Base-by-base conservation (phyloP, 2,888 invertebrate genomes). In the Conus canariensis region DNA sequence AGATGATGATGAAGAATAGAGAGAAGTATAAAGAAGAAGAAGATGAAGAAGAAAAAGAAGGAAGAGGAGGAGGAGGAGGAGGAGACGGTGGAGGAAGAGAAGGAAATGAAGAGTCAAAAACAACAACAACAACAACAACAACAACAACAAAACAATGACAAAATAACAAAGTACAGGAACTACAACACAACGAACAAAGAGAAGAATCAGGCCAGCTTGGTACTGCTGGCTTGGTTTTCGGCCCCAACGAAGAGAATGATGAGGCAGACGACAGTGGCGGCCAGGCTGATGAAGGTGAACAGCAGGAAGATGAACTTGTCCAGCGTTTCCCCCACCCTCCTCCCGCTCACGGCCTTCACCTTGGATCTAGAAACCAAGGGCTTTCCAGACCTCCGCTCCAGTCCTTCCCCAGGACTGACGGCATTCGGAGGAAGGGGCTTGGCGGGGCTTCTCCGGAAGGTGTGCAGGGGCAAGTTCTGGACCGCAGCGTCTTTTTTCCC, bases 281-380 rank as follows among this genome's bases (percentile, higher is more conserved):
- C 25, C 67, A 88, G 14, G 59, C 25, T 88, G 93, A 93, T 45
- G 91, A 92, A 30, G 93, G 93, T 30, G 93, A 93, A 14, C 93
- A 94, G 58, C 93, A 93, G 91, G 93, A 93, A 59, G 91, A 93
- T 19, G 93, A 93, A 67, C 88, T 93, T 88, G 91, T 92, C 88
- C 90, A 93, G 56, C 92, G 88, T 88, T 25, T 90, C 58, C 9
- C 87, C 88, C 70, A 74, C 88, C 16, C 19, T 56, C 59, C 30
- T 19, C 30, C 88, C 80, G 25, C 80, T 83, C 87, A 90, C 82
- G 22, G 60, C 60, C 9, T 10, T 60, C 22, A 25, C 82, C 60
- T 83, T 74, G 14, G 67, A 70, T 12, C 58, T 45, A 14, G 67
- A 74, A 64, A 12, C 30, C 30, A 25, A 77, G 45, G 56, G 9